These are phyloP conservation scores for Heliopora coerulea DNA, from an alignment of 92 coral and sea anemone species.

Conservation along the genomic window DNA sequence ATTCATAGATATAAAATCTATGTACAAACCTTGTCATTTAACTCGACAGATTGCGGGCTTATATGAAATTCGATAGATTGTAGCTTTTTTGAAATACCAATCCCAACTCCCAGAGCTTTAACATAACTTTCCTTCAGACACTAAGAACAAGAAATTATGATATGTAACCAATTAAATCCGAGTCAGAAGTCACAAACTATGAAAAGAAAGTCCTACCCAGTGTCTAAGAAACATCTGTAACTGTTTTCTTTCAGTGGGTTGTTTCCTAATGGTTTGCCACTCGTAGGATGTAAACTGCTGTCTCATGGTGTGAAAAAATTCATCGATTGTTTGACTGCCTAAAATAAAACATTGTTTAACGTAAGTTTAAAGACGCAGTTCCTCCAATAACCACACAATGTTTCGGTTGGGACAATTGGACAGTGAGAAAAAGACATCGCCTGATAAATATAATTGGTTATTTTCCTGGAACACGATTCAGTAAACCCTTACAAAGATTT, in stretches of 20 bases:
- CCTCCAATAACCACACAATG: too few relatives aligned
- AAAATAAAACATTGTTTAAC: not conserved
- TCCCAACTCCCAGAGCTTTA: conserved; percentile 96
- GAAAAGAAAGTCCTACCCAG: conserved; percentile 60
- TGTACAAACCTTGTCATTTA: conserved; percentile 15
- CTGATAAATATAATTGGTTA: too few relatives aligned
- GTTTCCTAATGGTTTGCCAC: conserved; percentile 71
- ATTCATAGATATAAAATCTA: too few relatives aligned
- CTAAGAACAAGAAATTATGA: conserved; percentile 51
- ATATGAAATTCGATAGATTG: conserved; percentile 76
- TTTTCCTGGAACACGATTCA: too few relatives aligned
- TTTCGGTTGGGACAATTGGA: too few relatives aligned
- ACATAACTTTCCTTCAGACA: conserved; percentile 98
- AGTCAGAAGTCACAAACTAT: not conserved
- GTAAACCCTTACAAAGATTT: too few relatives aligned
- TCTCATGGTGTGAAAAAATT: conserved; percentile 84
- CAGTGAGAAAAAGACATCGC: too few relatives aligned
- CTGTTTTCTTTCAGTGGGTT: conserved; percentile 74
- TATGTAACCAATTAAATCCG: not conserved
- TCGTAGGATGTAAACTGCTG: conserved; percentile 85
- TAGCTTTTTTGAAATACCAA: conserved; percentile 71
- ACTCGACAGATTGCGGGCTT: conserved; percentile 19
- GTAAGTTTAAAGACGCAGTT: not conserved
- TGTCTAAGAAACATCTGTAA: conserved; percentile 90
- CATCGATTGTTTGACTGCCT: conserved; percentile 76